Conservation (phyloP, 1,140 invertebrate species). For the Drosophila repletoides region DNA sequence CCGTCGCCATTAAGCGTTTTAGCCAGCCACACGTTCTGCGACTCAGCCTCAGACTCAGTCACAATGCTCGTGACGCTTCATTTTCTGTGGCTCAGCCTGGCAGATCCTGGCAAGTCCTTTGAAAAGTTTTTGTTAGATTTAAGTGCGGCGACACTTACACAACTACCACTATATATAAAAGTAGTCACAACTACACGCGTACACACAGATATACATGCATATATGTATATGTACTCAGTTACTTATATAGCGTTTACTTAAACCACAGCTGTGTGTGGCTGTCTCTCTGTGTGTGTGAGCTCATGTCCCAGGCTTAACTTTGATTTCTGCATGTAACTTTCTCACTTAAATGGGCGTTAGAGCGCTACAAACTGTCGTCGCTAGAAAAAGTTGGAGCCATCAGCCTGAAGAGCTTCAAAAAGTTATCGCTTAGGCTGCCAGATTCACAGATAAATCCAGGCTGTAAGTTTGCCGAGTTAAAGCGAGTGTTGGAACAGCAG, state of each 20-base stretch:
- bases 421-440: not conserved
- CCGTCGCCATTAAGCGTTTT: conserved; percentile 38
- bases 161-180: conserved; percentile 6
- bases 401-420: not conserved
- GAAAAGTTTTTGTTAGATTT: conserved; percentile 44
- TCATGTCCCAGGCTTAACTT: conserved; percentile 45
- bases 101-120: conserved; percentile 29
- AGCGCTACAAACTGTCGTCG: conserved; percentile 41
- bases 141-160: conserved; percentile 12
- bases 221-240: conserved; percentile 29
- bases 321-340: conserved; percentile 63
- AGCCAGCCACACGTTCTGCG: conserved; percentile 14
- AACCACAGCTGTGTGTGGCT: conserved; percentile 40
- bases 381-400: conserved; percentile 27
- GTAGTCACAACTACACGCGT: conserved; percentile 8
- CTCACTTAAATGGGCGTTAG: conserved; percentile 72
- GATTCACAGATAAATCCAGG: not conserved
- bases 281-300: conserved; percentile 18
- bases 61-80: conserved; percentile 11
- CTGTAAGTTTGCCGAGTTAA: no score
- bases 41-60: not conserved
- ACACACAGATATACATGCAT: not conserved
- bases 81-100: conserved; percentile 2
- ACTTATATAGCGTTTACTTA: conserved; percentile 33
- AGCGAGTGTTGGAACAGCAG: no score